phyloP scores from a whole-genome alignment of 2,888 invertebrate genomes.

The Tetrapedia diversipes region DNA sequence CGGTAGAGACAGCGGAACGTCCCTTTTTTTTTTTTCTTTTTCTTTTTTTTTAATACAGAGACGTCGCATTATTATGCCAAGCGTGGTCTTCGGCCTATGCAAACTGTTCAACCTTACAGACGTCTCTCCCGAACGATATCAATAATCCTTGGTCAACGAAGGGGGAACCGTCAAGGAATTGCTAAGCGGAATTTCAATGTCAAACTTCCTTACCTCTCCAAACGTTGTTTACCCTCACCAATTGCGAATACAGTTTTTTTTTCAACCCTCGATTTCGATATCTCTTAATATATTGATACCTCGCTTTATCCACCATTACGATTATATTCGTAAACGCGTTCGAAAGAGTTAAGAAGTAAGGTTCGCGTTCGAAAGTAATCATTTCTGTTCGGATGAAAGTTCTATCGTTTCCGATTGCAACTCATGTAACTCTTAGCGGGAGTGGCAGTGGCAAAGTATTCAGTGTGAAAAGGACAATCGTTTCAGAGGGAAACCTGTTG shows the following conservation, averaged over 20 bases:
- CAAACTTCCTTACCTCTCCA: not conserved
- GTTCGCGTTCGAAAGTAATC: no score
- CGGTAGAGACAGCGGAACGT: not conserved
- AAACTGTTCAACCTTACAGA: not conserved
- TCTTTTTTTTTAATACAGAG: slow-evolving; percentile 6
- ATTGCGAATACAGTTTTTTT: no score
- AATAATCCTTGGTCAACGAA: not conserved
- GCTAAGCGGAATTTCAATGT: slow-evolving; percentile 2
- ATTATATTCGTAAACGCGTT: no score
- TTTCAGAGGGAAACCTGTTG: slow-evolving; percentile 32
- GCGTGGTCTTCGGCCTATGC: not conserved
- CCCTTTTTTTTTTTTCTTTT: not conserved
- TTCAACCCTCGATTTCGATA: no score
- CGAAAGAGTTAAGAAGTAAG: not conserved
- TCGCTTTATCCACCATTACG: no score
- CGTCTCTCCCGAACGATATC: not conserved
- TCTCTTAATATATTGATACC: no score
- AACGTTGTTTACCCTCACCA: not conserved
- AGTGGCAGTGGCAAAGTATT: not conserved
- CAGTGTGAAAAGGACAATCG: not conserved
- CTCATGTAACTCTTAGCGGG: not conserved
- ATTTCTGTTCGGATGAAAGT: not conserved
- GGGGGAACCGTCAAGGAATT: not conserved
- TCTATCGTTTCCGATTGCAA: not conserved
- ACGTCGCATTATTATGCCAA: not conserved